These are phyloP conservation scores for Pollenia labialis DNA, from an alignment of 2,888 invertebrate species.

Conservation along the genomic window DNA sequence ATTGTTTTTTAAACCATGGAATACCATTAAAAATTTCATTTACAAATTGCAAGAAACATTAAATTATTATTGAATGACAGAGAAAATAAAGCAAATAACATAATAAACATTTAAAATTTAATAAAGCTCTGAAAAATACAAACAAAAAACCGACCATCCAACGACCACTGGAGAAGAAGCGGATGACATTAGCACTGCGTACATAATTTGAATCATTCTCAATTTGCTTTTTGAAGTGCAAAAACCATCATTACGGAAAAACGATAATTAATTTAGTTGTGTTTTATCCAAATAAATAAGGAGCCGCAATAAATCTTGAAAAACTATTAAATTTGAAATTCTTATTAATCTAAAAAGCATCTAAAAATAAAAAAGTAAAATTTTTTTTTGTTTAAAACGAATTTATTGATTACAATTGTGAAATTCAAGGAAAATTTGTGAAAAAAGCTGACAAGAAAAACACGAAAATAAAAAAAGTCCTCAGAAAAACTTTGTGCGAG, in stretches of 20 bases:
- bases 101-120: neutral
- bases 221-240: conserved; percentile 69
- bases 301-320: conserved; percentile 51
- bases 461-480: conserved; percentile 63
- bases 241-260: conserved; percentile 57
- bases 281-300: conserved; percentile 45
- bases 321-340: neutral
- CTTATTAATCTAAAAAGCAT: neutral
- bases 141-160: conserved; percentile 19
- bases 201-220: conserved; percentile 68
- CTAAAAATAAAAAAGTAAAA: conserved; percentile 26
- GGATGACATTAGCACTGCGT: conserved; percentile 58
- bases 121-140: neutral
- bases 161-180: conserved; percentile 47
- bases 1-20: conserved; percentile 7
- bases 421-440: conserved; percentile 45
- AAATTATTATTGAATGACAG: no score
- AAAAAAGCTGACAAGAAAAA: conserved; percentile 47
- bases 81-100: neutral
- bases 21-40: no score
- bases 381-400: conserved; percentile 26
- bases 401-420: conserved; percentile 47
- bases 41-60: no score
- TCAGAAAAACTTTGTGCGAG: conserved; percentile 33
- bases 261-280: conserved; percentile 13